Evolutionary conservation across 2,797 vertebrate species (phyloP).

Genomic region (Poecilia picta): DNA sequence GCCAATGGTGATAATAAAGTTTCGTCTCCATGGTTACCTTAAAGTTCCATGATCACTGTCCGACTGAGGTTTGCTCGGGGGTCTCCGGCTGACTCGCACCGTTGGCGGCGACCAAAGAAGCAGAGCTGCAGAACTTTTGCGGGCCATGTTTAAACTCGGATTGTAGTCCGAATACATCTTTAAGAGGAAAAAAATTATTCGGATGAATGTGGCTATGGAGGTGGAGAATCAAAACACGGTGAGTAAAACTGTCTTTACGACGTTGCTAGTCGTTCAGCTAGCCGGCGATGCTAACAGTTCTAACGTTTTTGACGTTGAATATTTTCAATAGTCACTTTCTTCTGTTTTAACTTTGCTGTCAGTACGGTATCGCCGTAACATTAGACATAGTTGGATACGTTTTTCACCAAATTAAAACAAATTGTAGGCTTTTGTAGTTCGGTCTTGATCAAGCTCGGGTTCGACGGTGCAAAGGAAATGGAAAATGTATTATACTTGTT

Average conservation of each 20-base stretch:
- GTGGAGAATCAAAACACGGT: slow-evolving; percentile 12
- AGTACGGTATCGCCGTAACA: not conserved
- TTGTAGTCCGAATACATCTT: not conserved
- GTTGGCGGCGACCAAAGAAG: not conserved
- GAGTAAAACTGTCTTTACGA: not conserved
- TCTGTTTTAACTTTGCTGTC: not conserved
- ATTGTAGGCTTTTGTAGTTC: not conserved
- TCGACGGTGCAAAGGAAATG: not conserved
- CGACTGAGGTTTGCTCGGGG: slow-evolving; percentile 3
- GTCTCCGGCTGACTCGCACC: not conserved
- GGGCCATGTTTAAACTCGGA: not conserved
- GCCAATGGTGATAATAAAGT: not conserved
- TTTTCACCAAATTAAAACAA: not conserved
- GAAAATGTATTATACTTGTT: not conserved
- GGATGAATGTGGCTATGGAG: slow-evolving; percentile 14
- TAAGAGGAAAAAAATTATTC: not conserved
- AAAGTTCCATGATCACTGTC: not conserved
- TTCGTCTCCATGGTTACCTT: slow-evolving; percentile 1
- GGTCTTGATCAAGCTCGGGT: not conserved
- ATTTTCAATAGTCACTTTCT: not conserved
- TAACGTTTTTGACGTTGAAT: not conserved
- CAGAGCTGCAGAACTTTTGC: not conserved
- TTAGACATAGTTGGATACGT: not conserved
- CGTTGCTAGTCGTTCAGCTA: not conserved
- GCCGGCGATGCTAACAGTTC: slow-evolving; percentile 6